Evolutionary conservation across 1,140 invertebrate species (phyloP), one percentile per base, ranked within the genome.

Genomic region (Eriosoma lanigerum): DNA sequence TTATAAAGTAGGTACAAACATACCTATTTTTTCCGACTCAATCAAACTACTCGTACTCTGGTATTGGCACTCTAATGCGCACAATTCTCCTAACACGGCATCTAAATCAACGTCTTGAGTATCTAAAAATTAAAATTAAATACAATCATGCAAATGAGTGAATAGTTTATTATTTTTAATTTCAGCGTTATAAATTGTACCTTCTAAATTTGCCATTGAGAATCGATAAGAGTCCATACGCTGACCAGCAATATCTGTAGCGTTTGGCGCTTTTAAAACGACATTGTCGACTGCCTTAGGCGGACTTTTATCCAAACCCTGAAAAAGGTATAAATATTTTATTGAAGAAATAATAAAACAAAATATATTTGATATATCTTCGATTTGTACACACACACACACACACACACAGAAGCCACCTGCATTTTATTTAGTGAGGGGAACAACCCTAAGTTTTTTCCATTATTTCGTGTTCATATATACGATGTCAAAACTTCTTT

Each of bases 21-120:
- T 82, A 84, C 82, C 82, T 81, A 84, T 86, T 81, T 85, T 87
- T 85, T 87, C 81, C 29, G 81, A 73, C n/a, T 81, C 75, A 38
- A 62, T 24, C 13, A 78, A 26, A 29, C 56, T 81, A 10, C 81
- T 82, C 19, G 83, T 89, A 83, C 86, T 86, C 82, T 94, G 92
- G 85, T 91, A 94, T 83, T 92, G 91, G 58, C 90, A 91, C 85
- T 95, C 95, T 73, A 98, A 88, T 48, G 95, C 94, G 86, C 93
- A 96, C 46, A 98, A 87, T 86, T 98, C 96, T 38, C 94, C 95
- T 32, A 98, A 89, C 83, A 98, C 97, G 60, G 96, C 95, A 86
- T 98, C 96, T 84, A 98, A 88, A 86, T 98, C 96, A 38, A 96
- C 94, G 87, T 98, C 96, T 86, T 96, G 94, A 21, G 94, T 94